phyloP scores from a whole-genome alignment of 2,888 invertebrate genomes.

The Cerceris rybyensis region DNA sequence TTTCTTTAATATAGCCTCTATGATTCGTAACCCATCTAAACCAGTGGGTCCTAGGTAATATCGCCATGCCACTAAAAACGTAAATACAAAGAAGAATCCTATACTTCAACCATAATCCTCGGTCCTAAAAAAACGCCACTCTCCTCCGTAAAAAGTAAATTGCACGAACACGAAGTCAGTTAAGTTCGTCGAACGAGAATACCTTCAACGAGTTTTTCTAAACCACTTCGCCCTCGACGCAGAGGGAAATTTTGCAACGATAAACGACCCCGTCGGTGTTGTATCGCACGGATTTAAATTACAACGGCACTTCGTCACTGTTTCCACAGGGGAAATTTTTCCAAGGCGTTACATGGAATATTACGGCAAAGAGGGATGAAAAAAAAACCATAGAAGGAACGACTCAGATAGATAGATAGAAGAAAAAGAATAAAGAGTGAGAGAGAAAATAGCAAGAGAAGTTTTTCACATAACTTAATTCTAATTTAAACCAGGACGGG shows the following conservation, averaged over 20 bases:
- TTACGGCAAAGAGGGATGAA: neutral
- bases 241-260: constrained; percentile 32
- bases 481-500: constrained; percentile 45
- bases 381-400: neutral
- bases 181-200: neutral
- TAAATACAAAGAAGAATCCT: no score
- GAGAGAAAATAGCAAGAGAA: constrained; percentile 1
- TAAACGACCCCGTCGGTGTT: constrained; percentile 16
- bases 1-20: no score
- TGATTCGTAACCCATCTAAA: no score
- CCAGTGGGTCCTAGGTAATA: no score
- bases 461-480: constrained; percentile 50
- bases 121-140: neutral
- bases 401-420: neutral
- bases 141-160: neutral
- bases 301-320: constrained; percentile 17
- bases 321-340: constrained; percentile 15
- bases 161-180: neutral
- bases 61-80: no score
- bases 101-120: no score
- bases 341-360: neutral
- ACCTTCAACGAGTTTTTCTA: constrained; percentile 7
- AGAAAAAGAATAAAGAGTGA: no score
- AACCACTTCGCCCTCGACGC: constrained; percentile 11
- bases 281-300: constrained; percentile 31